Evolutionary conservation across 2,888 invertebrate species (phyloP), one percentile per base, ranked within the genome.

Genomic region (Gryllus longicercus): DNA sequence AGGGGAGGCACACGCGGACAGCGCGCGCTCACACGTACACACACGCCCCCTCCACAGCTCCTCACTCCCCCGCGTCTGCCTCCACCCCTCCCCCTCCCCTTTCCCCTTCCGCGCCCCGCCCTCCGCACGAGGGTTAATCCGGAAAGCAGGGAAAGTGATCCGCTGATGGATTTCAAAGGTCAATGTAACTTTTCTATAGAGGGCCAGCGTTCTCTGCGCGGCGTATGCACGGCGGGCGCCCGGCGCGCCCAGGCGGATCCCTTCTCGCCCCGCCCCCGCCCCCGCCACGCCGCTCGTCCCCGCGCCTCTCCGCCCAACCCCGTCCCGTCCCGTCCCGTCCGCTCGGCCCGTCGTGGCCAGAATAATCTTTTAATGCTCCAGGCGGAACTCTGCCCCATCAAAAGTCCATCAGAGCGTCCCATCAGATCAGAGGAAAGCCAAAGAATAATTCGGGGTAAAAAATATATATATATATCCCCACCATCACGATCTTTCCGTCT

Each of bases 141-240:
- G 63, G n/a, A 63, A 63, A 79, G 79, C 78, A 80, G 79, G 63
- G 81, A 81, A 80, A 81, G 78, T 75, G 85, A 83, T 83, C 85
- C 84, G 83, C 86, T 87, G 86, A 86, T 86, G 86, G 86, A 86
- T 87, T 80, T 74, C 80, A 77, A 76, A 79, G 80, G 80, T 79
- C 80, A 80, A 80, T 80, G 80, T 80, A 80, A 80, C 80, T 79
- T 80, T 79, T 80, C 77, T 77, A 80, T 79, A 63, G 78, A 75
- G 75, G 63, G 14, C n/a, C 11, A 12, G n/a, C 63, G n/a, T 63
- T 63, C 63, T n/a, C 63, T 63, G 63, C 63, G 63, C 11, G 63
- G 63, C 63, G 63, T 63, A 63, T 63, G 63, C 63, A 16, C 63
- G 14, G 63, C 63, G 63, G 14, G 63, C 63, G 63, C n/a, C 63